Evolutionary conservation across 2,113 vertebrate species (phyloP), one percentile per base, ranked within the genome.

Genomic region (Ornithorhynchus anatinus): DNA sequence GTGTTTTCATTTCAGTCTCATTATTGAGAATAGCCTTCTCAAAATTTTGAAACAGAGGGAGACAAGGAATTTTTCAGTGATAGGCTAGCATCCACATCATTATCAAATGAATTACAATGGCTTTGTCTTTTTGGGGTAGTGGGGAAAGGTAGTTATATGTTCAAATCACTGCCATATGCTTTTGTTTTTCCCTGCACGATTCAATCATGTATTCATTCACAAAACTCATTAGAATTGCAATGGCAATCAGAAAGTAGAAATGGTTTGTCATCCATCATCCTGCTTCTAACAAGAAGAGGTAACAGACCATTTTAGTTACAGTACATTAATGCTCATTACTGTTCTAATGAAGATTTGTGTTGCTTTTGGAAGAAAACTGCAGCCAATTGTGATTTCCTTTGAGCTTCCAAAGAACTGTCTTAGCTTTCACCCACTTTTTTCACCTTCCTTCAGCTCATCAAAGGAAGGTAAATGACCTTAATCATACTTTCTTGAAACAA

Each of bases 301-400:
- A 87, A 83, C 88, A 87, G 76, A 79, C 58, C 82, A 72, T 86
- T 90, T 88, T 81, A 81, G 88, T 88, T 89, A 80, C 82, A 91
- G 78, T 77, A 73, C 70, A 89, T 89, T 88, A 90, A 82, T 84
- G 82, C 78, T 89, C 87, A 87, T 89, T 89, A 88, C 57, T 67
- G 27, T 31, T 56, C 61, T 90, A 88, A 89, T 90, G 82, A 90
- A 88, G 86, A 91, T 91, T 86, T 86, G 88, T 89, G 79, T 84
- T 87, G 65, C 70, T 85, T 86, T 84, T 84, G 66, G 80, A 84
- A 84, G 82, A 79, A 82, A 52, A 43, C 83, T 75, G 63, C 67
- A 82, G 58, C 32, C 82, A 84, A 76, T 79, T 82, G 83, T 10
- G 48, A 66, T 85, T 89, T 89, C 69, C 73, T 84, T 54, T 44